Base-by-base conservation (phyloP, 2,797 vertebrate genomes). In the Philypnodon macrostomus region DNA sequence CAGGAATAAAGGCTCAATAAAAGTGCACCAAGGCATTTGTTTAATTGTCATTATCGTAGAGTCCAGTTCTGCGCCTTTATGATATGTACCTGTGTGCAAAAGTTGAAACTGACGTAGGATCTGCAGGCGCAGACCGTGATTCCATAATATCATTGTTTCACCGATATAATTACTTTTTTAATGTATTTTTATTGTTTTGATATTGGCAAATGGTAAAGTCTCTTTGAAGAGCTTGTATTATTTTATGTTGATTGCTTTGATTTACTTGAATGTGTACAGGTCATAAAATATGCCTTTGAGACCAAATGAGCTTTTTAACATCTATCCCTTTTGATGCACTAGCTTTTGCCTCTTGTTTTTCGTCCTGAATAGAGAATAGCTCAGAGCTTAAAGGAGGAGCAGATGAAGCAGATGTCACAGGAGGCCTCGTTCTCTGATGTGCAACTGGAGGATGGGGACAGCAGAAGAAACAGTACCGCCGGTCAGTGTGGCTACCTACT, bases 361-460 rank as follows among this genome's bases (percentile, higher is more conserved):
- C 50, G 47, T 52, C 55, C 54, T 45, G 47, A 73, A 41, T 48
- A 99, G 97, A 91, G 91, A 92, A 99, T 99, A 36, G 95, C 97
- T 69, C 93, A 93, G 84, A 98, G 95, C 72, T 90, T 99, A 68
- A 98, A 97, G 81, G 95, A 97, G 33, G 96, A 98, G 54, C 93
- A 95, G 85, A 90, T 89, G 87, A 96, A 90, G 70, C 19, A 84
- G 64, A 78, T 84, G 17, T 82, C 91, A 37, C 69, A 85, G 7
- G 94, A 93, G 67, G 58, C 90, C 33, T 85, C 84, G 0, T 95
- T 96, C 88, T 94, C 95, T 37, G 93, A 98, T 47, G 89, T 97
- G 36, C 91, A 73, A 47, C 88, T 96, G 19, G 95, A 97, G 70
- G 93, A 94, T 66, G 53, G 89, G 0, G 89, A 90, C 8, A 70